phyloP scores from a whole-genome alignment of 2,888 invertebrate genomes.

The Apomyelois bistriatella region DNA sequence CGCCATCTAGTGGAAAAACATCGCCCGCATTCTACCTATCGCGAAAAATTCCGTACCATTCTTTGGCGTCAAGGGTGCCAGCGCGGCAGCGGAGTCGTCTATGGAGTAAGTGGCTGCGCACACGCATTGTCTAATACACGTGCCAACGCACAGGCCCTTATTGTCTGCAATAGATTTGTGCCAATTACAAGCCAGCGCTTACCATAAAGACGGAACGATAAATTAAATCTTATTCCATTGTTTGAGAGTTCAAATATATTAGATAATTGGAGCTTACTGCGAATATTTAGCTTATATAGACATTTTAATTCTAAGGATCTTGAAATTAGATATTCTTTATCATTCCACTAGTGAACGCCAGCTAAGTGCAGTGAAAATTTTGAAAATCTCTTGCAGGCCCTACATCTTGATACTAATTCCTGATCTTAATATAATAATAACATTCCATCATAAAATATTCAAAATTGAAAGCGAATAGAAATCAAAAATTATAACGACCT shows the following conservation, averaged over 20 bases:
- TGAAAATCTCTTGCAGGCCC: neutral
- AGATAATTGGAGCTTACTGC: too few species aligned
- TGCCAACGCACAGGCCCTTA: constrained; percentile 67
- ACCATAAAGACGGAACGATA: neutral
- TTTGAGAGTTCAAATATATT: too few species aligned
- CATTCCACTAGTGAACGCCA: neutral
- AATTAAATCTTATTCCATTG: too few species aligned
- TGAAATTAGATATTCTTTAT: neutral
- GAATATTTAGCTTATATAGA: too few species aligned
- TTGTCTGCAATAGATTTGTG: constrained; percentile 55
- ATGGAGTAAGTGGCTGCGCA: constrained; percentile 62
- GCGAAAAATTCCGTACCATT: constrained; percentile 48
- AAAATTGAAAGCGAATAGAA: too few species aligned
- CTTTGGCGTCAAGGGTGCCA: constrained; percentile 43
- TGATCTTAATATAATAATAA: too few species aligned
- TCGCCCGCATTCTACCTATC: constrained; percentile 8
- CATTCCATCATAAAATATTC: too few species aligned
- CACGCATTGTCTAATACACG: constrained; percentile 75
- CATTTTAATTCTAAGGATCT: too few species aligned
- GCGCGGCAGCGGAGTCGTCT: constrained; percentile 59
- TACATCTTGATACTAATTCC: neutral
- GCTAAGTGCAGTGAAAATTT: neutral
- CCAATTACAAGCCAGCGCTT: neutral
- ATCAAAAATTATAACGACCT: too few species aligned
- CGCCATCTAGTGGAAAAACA: neutral